Base-by-base conservation (phyloP, 1,140 invertebrate genomes). In the Asbolus verrucosus region DNA sequence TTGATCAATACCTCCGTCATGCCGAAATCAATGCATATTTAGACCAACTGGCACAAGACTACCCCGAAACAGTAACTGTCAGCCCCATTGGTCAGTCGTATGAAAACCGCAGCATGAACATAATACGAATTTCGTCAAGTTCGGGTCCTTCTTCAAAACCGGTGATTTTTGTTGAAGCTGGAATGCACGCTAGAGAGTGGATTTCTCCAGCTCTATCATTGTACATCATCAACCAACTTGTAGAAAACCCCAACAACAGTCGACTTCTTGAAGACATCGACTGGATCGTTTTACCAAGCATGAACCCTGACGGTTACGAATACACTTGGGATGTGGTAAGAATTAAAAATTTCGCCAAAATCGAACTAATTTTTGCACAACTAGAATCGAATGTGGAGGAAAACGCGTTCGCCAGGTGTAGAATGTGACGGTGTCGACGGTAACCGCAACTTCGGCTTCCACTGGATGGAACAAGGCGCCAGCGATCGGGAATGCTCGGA, bases 241-340 rank as follows among this genome's bases (percentile, higher is more conserved):
- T 87, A 11, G 77, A 85, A 50, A 85, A 85, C 3, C 77, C 80
- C 14, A 18, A 15, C 3, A 79, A 82, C 30, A 66, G 66, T 21
- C 19, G 78, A 8, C 67, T 86, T 3, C 73, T 87, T 19, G 76
- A 84, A 13, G 77, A 83, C 21, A 82, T 87, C 38, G 86, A 90
- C 70, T 88, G 88, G 87, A 86, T 89, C 75, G 87, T 94, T 63
- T 73, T 92, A 18, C 91, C 91, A 0, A 79, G 89, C 11, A 73
- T 87, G 13, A 93, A 93, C 80, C 90, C 91, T 0, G 91, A 93
- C 76, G 91, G 91, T 6, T 91, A 92, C 74, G 86, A 87, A 70
- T 91, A 87, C 73, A 85, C 88, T 1, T 33, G 27, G 33, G 62
- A 9, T 27, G 19, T 14, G 39, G 39, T 43, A 43, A n/a, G n/a